Base-by-base conservation (phyloP, 2,113 vertebrate genomes). In the Amphiprion percula region DNA sequence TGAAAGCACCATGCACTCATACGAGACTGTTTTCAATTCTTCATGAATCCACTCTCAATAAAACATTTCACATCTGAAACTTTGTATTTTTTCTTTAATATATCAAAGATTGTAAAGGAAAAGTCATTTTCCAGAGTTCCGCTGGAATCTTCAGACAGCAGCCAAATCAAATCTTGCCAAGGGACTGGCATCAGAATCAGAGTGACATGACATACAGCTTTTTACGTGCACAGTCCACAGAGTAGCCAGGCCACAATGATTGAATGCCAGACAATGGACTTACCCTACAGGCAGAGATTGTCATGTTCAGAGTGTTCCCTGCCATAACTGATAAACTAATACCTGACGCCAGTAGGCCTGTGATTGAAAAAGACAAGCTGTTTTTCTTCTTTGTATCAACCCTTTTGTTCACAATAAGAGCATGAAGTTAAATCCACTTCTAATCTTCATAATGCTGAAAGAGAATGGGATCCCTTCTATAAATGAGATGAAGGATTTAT, bases 401-500 rank as follows among this genome's bases (percentile, higher is more conserved):
- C 68, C 64, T 67, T 49, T 49, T 68, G 59, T 79, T 74, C 68
- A 69, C 52, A 52, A 55, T 77, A 68, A 77, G 54, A 10, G 19
- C 37, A 76, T n/a, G 10, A 46, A 66, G 52, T 54, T 24, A 33
- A 59, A 71, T 52, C 16, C 19, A 33, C 7, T 21, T 50, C 17
- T 2, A 0, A 47, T 52, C n/a, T 58, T 39, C 5, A 12, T 15
- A 15, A 62, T 46, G n/a, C 63, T 76, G 33, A 77, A 53, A 16
- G 37, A 54, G 63, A 68, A 63, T 63, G 7, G 66, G 41, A 53
- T 81, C 24, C 1, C 61, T 21, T 37, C 41, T 49, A 26, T 68
- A 72, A 77, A 88, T 41, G 66, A 73, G 60, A 59, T 62, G 77
- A 80, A 72, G 68, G 62, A 77, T 86, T 88, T 79, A 80, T 80